Evolutionary conservation across 2,888 invertebrate species (phyloP).

Genomic region (Drosophila pegasa): DNA sequence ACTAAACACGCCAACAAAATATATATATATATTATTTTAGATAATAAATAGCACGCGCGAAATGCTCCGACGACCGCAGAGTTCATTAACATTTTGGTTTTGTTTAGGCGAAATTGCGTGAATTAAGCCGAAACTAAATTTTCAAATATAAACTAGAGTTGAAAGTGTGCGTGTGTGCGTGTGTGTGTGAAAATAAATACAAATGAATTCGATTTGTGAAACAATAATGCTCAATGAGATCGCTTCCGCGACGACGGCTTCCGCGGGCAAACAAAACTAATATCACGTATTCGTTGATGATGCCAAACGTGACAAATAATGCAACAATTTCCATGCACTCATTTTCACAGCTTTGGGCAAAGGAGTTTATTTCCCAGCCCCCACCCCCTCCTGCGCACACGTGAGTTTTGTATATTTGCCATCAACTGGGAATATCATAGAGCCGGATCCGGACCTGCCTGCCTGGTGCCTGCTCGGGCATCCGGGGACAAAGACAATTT

Average conservation of each 20-base stretch:
- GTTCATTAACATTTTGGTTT: slow-evolving; percentile 42
- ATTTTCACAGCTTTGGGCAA: slow-evolving; percentile 30
- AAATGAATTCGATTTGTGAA: slow-evolving; percentile 79
- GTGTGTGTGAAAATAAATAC: slow-evolving; percentile 59
- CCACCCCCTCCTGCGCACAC: slow-evolving; percentile 12
- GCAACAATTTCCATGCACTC: slow-evolving; percentile 44
- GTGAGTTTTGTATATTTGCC: slow-evolving; percentile 20
- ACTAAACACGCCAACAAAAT: not conserved
- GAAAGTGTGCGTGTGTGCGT: slow-evolving; percentile 18
- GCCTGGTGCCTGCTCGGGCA: slow-evolving; percentile 10
- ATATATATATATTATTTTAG: slow-evolving; percentile 4
- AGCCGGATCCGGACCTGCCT: slow-evolving; percentile 25
- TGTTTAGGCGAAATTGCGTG: slow-evolving; percentile 56
- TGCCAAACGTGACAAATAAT: slow-evolving; percentile 72
- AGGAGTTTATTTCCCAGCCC: slow-evolving; percentile 55
- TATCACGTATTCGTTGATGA: slow-evolving; percentile 68
- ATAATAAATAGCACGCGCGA: slow-evolving; percentile 19
- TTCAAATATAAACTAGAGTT: slow-evolving; percentile 8
- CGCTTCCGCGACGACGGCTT: slow-evolving; percentile 29
- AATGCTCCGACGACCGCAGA: slow-evolving; percentile 6
- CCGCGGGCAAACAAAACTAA: slow-evolving; percentile 66
- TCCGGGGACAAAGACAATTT: slow-evolving; percentile 41
- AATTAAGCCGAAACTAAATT: slow-evolving; percentile 38
- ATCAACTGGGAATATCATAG: slow-evolving; percentile 16
- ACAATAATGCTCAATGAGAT: slow-evolving; percentile 73